Conservation (phyloP, 2,797 vertebrate species). For the Poeciliopsis presidionis region DNA sequence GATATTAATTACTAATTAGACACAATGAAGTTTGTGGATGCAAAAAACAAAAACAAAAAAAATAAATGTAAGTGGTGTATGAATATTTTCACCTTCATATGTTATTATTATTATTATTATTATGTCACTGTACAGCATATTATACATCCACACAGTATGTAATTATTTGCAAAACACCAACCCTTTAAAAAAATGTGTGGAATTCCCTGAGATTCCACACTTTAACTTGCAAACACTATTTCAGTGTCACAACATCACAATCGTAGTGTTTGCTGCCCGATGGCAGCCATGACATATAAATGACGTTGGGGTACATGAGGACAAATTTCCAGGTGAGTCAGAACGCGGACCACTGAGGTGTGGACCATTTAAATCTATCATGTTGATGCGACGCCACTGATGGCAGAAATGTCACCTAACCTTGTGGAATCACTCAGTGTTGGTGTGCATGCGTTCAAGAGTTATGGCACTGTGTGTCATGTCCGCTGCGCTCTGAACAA, state of each 20-base stretch:
- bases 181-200: not conserved
- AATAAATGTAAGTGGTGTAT: not conserved
- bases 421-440: conserved; percentile 11
- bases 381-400: not conserved
- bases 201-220: not conserved
- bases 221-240: not conserved
- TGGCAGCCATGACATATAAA: not conserved
- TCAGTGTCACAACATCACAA: not conserved
- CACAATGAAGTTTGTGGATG: not conserved
- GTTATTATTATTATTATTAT: too few relatives aligned
- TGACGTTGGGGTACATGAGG: not conserved
- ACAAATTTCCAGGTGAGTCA: conserved; percentile 12
- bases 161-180: not conserved
- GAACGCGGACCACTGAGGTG: conserved; percentile 6
- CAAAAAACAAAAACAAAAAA: not conserved
- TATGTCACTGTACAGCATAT: too few relatives aligned
- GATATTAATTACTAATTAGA: not conserved
- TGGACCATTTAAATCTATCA: conserved; percentile 17
- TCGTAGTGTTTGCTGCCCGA: not conserved
- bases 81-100: not conserved
- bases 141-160: not conserved
- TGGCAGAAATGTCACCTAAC: conserved; percentile 10
- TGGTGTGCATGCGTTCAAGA: conserved; percentile 7
- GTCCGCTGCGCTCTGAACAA: not conserved
- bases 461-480: not conserved